These are phyloP conservation scores for Sebastes kiyomatsui DNA, from an alignment of 2,797 vertebrate species.

Conservation along the genomic window DNA sequence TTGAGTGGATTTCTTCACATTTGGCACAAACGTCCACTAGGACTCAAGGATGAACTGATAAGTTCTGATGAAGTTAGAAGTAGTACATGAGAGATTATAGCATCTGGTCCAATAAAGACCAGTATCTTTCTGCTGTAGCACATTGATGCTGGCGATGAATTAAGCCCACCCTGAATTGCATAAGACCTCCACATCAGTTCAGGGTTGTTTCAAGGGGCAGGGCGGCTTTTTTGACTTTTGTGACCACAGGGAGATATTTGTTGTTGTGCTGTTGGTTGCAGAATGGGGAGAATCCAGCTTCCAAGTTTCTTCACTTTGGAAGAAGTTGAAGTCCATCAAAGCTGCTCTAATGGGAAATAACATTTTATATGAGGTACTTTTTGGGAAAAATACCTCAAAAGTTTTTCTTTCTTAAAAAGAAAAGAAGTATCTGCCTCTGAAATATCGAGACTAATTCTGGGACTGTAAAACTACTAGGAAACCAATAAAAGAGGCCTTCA, in stretches of 20 bases:
- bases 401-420: neutral
- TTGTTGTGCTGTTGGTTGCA: constrained; percentile 23
- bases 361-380: neutral
- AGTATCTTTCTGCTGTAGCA: neutral
- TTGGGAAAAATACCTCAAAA: neutral
- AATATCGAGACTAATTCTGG: neutral
- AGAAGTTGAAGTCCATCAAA: neutral
- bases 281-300: neutral
- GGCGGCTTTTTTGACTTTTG: constrained; percentile 23
- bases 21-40: too few relatives aligned
- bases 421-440: neutral
- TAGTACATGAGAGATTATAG: neutral
- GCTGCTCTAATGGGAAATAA: neutral
- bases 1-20: too few relatives aligned
- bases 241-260: neutral
- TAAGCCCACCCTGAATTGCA: neutral
- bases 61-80: too few relatives aligned
- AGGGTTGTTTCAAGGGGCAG: neutral
- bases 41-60: too few relatives aligned
- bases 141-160: neutral
- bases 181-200: neutral
- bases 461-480: neutral
- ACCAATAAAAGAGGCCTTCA: neutral
- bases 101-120: constrained; percentile 4
- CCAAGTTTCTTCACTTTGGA: constrained; percentile 5